Evolutionary conservation across 30 jellyfish, hydroid and myxozoan species (phyloP), one percentile per base, ranked within the genome.

Genomic region (Hydractinia symbiolongicarpus): DNA sequence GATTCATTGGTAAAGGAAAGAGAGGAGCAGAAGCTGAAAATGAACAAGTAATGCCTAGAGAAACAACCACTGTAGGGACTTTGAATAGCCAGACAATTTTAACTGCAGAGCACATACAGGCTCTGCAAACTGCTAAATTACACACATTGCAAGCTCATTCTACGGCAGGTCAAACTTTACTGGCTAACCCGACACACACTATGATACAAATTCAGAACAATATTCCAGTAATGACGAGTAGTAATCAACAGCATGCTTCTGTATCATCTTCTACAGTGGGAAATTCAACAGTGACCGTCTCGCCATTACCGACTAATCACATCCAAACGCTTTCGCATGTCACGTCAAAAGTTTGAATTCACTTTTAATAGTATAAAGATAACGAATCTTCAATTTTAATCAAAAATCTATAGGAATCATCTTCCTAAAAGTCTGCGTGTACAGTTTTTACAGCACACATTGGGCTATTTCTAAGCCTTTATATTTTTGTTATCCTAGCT

Each of bases 1-100:
- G 98, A 19, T 93, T 93, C 84, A 85, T 89, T 57, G 96, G 98
- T 67, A 93, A 84, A 82, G 76, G 76, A 16, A 95, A 86, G 15
- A 86, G 76, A 11, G 84, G 51, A 50, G 77, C 21, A 67, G 93
- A 84, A 4, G 89, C 78, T 8, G 95, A 84, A 64, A 84, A 83
- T 67, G 88, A 81, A 14, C 66, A 17, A 21, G 90, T 67, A 53
- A 44, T 69, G 14, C 90, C 84, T 62, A 82, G 81, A 44, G 83
- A 60, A 30, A 51, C 54, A 61, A 30, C 73, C 14, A 53, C 50
- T 21, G 62, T 52, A 7, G 30, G 49, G 4, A 5, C 52, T n/a
- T 54, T 54, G 6, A 40, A 62, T 56, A 19, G 77, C 9, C 21
- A 15, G 5, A 57, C 56, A 15, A 64, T 57, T 5, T 55, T 54